Percentiles rank a stretch among this genome's conserved stretches.
Evolutionary conservation across 2,888 invertebrate genomes (phyloP).

Genomic region (Agapostemon virescens): DNA sequence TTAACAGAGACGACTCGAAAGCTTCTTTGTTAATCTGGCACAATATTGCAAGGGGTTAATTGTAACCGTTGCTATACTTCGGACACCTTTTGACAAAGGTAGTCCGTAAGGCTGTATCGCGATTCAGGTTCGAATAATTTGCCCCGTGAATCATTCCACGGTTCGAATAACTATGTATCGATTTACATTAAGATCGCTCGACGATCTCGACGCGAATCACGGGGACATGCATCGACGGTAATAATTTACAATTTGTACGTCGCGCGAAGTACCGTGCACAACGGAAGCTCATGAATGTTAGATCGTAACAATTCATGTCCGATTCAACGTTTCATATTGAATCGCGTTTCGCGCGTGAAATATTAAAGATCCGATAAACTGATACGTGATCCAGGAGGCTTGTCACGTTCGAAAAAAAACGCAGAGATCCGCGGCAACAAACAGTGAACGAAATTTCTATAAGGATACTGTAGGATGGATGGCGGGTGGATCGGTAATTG

Average conservation of each 20-base stretch:
- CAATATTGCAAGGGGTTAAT: too few relatives aligned
- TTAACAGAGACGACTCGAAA: too few relatives aligned
- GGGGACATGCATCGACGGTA: not conserved
- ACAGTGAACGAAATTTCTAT: not conserved
- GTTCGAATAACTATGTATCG: not conserved
- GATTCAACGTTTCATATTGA: constrained; percentile 13
- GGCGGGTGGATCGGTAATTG: too few relatives aligned
- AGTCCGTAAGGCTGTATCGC: not conserved
- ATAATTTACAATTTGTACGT: not conserved
- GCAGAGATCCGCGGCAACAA: not conserved
- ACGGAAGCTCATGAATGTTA: not conserved
- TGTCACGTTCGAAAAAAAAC: not conserved
- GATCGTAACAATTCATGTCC: constrained; percentile 20
- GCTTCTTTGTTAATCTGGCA: too few relatives aligned
- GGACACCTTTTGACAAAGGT: too few relatives aligned
- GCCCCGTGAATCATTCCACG: not conserved
- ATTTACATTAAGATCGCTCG: not conserved
- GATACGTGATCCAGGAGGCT: not conserved
- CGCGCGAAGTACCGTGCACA: not conserved
- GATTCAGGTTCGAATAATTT: not conserved
- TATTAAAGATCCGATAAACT: constrained; percentile 19
- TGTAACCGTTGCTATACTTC: too few relatives aligned
- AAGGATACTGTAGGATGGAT: too few relatives aligned
- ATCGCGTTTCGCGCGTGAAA: constrained; percentile 5
- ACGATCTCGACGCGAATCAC: not conserved